Base-by-base conservation (phyloP, 2,888 invertebrate species). In the Himalopsyche tibetana region DNA sequence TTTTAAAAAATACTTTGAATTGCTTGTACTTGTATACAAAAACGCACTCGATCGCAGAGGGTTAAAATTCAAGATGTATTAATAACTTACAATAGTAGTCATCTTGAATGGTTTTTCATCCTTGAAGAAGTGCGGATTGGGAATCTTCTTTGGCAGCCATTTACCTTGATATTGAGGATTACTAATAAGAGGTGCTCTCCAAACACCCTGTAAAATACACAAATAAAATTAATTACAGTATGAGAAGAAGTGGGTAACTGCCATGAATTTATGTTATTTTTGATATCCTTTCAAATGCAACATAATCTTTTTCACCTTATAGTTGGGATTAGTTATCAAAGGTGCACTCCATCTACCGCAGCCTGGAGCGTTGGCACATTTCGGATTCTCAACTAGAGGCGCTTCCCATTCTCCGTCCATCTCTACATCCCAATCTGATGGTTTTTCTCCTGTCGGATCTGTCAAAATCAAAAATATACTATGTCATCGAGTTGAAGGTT, bases 351-450 rank as follows among this genome's bases (percentile, higher is more conserved):
- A 99, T 79, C 93, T 92, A 0, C 99, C 99, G 93, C 99, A 99
- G 17, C 99, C 99, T 4, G 96, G 94, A 8, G 95, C 96, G 84
- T 92, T 91, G 89, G 94, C 94, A 90, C 99, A 99, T 5, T 93
- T 93, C 0, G 99, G 98, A 93, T 99, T 99, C 90, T 96, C 96
- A 51, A 99, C 95, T 85, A 97, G 93, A 0, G 99, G 98, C 5
- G 99, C 96, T 92, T 99, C 99, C 99, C 99, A 99, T 90, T 97
- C 97, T 1, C 99, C 99, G 92, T 99, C 99, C 96, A 99, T 99
- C 89, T 99, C 99, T 28, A 96, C 95, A 91, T 99, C 99, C 99
- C 99, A 99, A 92, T 99, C 99, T 0, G 94, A 95, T 0, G 99
- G 99, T 92, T 97, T 98, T 84, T 93, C 92, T 0, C 99, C 97